Evolutionary conservation across 1,140 invertebrate species (phyloP), one percentile per base, ranked within the genome.

Genomic region (Schlechtendalia chinensis): DNA sequence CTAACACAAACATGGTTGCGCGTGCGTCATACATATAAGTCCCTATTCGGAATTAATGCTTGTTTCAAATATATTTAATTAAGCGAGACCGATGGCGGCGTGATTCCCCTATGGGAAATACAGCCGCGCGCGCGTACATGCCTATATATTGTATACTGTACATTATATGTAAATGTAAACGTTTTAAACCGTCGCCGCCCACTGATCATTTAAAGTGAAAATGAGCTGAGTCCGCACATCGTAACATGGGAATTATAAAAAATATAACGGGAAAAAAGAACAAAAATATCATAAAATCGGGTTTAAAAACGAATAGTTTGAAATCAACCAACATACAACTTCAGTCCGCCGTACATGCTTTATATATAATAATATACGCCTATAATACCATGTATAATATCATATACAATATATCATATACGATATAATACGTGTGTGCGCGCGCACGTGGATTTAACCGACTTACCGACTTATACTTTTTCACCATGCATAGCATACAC

Each of bases 11-110:
- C 32, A 39, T 39, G 32, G 8, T 4, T 4, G 32, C 32, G 32
- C 32, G 32, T 8, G 32, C 8, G 8, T 39, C 32, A 39, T 39
- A 39, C 32, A 39, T n/a, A 58, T 59, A 75, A 58, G 29, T 58
- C 72, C 32, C 29, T 19, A 75, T 59, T 24, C 72, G 6, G 53
- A 75, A 75, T 75, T 75, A 75, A 75, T 59, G 72, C 54, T 45
- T 58, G 32, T 75, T n/a, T 58, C 54, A 54, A 59, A 58, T 75
- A 58, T 59, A 75, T 75, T 75, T 75, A 75, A 75, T 75, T 75
- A 75, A 75, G 72, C 72, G 54, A 59, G 54, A 58, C 72, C 27
- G 27, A 47, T 27, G 58, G 58, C 59, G 58, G 58, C 71, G 27
- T 59, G 72, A 75, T 75, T 75, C 54, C 72, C 72, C 29, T 22